phyloP scores from a whole-genome alignment of 2,888 invertebrate genomes.

The Parelbella ahira region DNA sequence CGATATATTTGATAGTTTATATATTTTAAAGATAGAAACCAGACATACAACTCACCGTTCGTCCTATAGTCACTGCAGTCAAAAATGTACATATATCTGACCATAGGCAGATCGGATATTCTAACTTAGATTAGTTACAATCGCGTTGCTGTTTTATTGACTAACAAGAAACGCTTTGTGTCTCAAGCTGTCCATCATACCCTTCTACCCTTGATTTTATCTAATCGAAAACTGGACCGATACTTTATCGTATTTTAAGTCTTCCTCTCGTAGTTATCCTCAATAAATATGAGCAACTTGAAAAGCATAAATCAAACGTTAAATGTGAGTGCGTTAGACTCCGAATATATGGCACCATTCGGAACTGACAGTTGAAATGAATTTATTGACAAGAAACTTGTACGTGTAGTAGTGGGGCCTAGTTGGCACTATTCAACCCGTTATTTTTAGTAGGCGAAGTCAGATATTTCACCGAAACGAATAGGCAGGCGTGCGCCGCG shows the following conservation, averaged over 20 bases:
- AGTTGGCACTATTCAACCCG: slow-evolving; percentile 13
- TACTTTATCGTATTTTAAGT: not conserved
- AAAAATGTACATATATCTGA: too few species aligned
- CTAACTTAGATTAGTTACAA: too few species aligned
- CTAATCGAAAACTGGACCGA: too few species aligned
- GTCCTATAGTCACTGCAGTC: too few species aligned
- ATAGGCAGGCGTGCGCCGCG: not conserved
- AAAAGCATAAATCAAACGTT: slow-evolving; percentile 15
- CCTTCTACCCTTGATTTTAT: too few species aligned
- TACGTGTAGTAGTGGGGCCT: slow-evolving; percentile 9
- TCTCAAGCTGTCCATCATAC: too few species aligned
- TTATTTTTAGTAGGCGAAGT: slow-evolving; percentile 17
- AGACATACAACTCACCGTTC: too few species aligned
- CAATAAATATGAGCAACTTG: not conserved
- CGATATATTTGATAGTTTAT: too few species aligned
- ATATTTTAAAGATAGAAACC: too few species aligned
- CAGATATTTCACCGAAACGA: slow-evolving; percentile 20
- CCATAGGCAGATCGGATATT: too few species aligned
- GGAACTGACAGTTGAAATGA: slow-evolving; percentile 16
- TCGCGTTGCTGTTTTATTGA: too few species aligned
- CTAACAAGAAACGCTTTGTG: too few species aligned
- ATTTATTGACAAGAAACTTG: slow-evolving; percentile 24
- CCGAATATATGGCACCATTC: slow-evolving; percentile 9
- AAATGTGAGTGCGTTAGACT: slow-evolving; percentile 6
- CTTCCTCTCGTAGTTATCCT: not conserved